Evolutionary conservation across 2,113 vertebrate genomes (phyloP), one percentile per base, ranked within the genome.

Genomic region (Eurypyga helias): DNA sequence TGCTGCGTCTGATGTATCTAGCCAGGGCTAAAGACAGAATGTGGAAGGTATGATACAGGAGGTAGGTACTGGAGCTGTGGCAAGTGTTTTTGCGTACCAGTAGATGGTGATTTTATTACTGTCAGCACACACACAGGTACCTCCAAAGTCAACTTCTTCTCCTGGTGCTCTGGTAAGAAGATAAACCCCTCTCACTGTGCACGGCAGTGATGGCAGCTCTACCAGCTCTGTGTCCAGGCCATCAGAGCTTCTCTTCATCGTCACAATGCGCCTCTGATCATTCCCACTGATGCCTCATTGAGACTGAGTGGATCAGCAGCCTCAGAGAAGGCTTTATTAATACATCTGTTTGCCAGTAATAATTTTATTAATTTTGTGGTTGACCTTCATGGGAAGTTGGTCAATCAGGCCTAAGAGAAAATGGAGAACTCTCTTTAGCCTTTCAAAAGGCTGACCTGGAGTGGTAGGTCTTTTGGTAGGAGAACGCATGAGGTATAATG

Each of bases 191-290:
- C 10, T 81, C 17, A 28, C 17, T 11, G 21, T 31, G 41, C 46
- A 61, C 13, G 31, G 71, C 46, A 31, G 24, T 16, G 20, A 20
- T 6, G 60, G 38, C 36, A 38, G 17, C 20, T 31, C 12, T 52
- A 31, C 24, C 28, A 65, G 24, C 18, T 55, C 24, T 46, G 16
- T 21, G 49, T 23, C 48, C 16, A 34, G 55, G 21, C 21, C 20
- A 18, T n/a, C 60, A 26, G 11, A 61, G 34, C 21, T 61, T 26
- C 57, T 45, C 24, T 51, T 64, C 64, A 24, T 15, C 45, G 33
- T 8, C 43, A 25, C 3, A 4, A 36, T 0, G 0, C 28, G 13
- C 12, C 16, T 51, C 36, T 46, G 41, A 41, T 41, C 41, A 41
- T 41, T 51, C 49, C 33, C n/a, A 58, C 3, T 3, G 6, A 17